Percentiles rank a stretch among this genome's conserved stretches.
Conservation (phyloP, 2,113 vertebrate species). For the Megaleporinus macrocephalus region DNA sequence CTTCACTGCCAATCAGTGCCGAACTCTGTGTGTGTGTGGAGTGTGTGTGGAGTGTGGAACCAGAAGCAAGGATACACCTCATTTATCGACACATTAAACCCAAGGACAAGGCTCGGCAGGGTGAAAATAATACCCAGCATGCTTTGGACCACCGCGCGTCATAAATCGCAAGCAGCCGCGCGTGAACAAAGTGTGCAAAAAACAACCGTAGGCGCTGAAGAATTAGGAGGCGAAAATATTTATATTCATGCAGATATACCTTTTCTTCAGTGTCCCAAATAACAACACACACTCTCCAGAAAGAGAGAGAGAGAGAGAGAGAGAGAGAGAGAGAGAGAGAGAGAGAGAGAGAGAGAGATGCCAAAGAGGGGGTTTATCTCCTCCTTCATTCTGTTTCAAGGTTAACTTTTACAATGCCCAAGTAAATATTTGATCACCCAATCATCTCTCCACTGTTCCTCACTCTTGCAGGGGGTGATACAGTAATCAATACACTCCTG, state of each 20-base stretch:
- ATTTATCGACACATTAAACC: constrained; percentile 58
- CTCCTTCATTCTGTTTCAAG: not conserved
- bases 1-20: constrained; percentile 54
- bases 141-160: constrained; percentile 1
- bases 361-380: no score
- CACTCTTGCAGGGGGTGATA: not conserved
- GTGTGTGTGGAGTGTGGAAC: constrained; percentile 40
- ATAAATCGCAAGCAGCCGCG: constrained; percentile 30
- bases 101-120: constrained; percentile 44
- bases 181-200: constrained; percentile 32
- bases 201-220: constrained; percentile 45
- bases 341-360: no score
- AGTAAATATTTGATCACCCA: constrained; percentile 41
- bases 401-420: not conserved
- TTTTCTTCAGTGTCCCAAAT: not conserved
- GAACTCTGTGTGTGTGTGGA: constrained; percentile 16
- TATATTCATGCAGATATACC: constrained; percentile 25
- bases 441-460: constrained; percentile 13
- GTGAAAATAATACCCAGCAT: constrained; percentile 55
- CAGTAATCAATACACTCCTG: no score
- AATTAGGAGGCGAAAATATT: constrained; percentile 38
- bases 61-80: constrained; percentile 52
- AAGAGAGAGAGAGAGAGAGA: not conserved
- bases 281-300: not conserved
- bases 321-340: not conserved